Base-by-base conservation (phyloP, 2,113 vertebrate species). In the Albula glossodonta region DNA sequence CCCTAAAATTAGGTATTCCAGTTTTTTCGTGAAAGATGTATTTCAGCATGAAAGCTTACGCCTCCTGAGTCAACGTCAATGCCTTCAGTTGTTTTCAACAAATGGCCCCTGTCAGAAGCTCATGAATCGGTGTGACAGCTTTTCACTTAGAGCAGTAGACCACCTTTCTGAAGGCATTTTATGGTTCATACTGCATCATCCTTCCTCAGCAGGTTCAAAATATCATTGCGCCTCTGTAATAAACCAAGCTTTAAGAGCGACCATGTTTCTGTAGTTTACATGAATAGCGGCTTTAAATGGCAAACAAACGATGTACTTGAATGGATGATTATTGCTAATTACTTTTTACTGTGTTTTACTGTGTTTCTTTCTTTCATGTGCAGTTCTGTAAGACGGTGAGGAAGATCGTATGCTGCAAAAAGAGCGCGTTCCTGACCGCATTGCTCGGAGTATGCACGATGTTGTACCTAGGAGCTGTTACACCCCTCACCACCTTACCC, bases 381-480 rank as follows among this genome's bases (percentile, higher is more conserved):
- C 86, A 96, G 95, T 96, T 96, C 88, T 96, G 96, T 90, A 95
- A 93, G 48, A 50, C 87, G 0, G 91, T 96, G 48, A 91, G 95
- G 85, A 96, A 93, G 93, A 91, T 95, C 1, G 85, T 96, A 50
- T 93, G 90, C 91, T 95, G 94, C 91, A 89, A 91, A 88, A 92
- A 84, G 85, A 93, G 88, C 0, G 90, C 93, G 52, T 93, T 93
- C 57, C 5, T 95, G 86, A 95, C 90, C 0, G 92, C 94, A 0
- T 51, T 94, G 78, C 87, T 94, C 6, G 94, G 93, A 0, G 12
- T 90, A 1, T 91, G 85, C 53, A 57, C 63, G 53, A 81, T 85
- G 88, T 74, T 95, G 13, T 94, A 87, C 70, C 87, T 93, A 81
- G 93, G 92, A 41, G 92, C 90, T 0, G 56, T 91, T 74, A 93